Evolutionary conservation across 2,888 invertebrate genomes (phyloP), one percentile per base, ranked within the genome.

Genomic region (Dolichopus griseipennis): DNA sequence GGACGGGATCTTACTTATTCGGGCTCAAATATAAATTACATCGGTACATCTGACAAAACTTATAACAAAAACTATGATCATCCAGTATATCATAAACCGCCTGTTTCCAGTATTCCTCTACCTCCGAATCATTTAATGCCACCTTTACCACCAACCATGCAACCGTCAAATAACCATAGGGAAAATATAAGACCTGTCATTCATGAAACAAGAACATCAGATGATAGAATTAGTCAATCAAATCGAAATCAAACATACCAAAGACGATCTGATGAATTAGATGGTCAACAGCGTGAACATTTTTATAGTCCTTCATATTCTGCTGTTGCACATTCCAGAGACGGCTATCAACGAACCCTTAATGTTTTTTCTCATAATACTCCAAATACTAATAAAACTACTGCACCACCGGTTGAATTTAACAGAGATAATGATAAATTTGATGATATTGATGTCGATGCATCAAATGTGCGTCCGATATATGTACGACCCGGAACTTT

Each of bases 281-380:
- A 52, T 52, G 18, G 9, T 18, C 15, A 18, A 52, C 6, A 22
- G 8, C 52, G n/a, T 12, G 0, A 6, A 21, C 34, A 1, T 61
- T 43, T 10, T 33, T 80, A 80, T 22, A 80, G 78, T 73, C 75
- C 75, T 0, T 71, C 78, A 3, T 80, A 80, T 71, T 72, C 80
- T 0, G 79, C 75, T 1, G 79, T 80, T 15, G 72, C 78, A 0
- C 79, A 79, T 69, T 76, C 78, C 0, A 73, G 43, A n/a, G 66
- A 69, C 27, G 65, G 65, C 62, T 12, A 65, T 8, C 34, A 64
- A 34, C 33, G 8, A 34, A 18, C 18, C 33, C 8, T 34, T 64
- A 18, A 52, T 52, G n/a, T 52, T 18, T 33, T 22, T 66, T n/a
- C 65, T 66, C 7, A 52, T 10, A 10, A 61, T 20, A n/a, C 67